These are phyloP conservation scores for Diplolepis rosae DNA, from an alignment of 2,888 invertebrate genomes.

Conservation along the genomic window DNA sequence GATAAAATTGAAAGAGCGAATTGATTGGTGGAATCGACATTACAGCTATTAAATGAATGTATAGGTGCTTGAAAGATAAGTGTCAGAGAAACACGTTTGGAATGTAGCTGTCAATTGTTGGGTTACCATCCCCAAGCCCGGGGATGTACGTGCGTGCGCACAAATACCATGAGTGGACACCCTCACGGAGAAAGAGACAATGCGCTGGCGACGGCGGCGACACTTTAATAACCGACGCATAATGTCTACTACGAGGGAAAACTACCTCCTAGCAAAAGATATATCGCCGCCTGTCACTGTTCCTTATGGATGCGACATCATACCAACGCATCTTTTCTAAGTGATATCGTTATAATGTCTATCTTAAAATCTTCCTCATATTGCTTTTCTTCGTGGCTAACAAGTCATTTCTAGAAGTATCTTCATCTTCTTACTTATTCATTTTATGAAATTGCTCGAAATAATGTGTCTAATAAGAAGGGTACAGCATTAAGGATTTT, in stretches of 20 bases:
- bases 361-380: slow-evolving; percentile 9
- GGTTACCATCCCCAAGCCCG: slow-evolving; percentile 35
- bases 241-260: slow-evolving; percentile 45
- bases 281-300: slow-evolving; percentile 34
- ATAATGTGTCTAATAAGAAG: neutral
- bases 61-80: slow-evolving; percentile 28
- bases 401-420: slow-evolving; percentile 6
- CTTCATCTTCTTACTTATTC: neutral
- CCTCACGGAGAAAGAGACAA: slow-evolving; percentile 36
- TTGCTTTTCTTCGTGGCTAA: neutral
- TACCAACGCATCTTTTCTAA: slow-evolving; percentile 11
- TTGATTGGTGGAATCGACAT: neutral
- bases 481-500: too few relatives aligned
- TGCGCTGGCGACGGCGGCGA: slow-evolving; percentile 52
- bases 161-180: slow-evolving; percentile 43
- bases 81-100: slow-evolving; percentile 35
- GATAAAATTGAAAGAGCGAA: neutral
- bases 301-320: slow-evolving; percentile 24
- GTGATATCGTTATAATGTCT: slow-evolving; percentile 26
- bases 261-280: slow-evolving; percentile 36
- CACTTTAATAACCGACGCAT: slow-evolving; percentile 64
- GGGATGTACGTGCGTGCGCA: slow-evolving; percentile 46
- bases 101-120: slow-evolving; percentile 40
- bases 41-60: slow-evolving; percentile 7
- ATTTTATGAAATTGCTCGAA: neutral